Percentiles rank a stretch among this genome's conserved stretches.
Conservation (phyloP, 2,113 vertebrate species). For the Hippolais icterina region DNA sequence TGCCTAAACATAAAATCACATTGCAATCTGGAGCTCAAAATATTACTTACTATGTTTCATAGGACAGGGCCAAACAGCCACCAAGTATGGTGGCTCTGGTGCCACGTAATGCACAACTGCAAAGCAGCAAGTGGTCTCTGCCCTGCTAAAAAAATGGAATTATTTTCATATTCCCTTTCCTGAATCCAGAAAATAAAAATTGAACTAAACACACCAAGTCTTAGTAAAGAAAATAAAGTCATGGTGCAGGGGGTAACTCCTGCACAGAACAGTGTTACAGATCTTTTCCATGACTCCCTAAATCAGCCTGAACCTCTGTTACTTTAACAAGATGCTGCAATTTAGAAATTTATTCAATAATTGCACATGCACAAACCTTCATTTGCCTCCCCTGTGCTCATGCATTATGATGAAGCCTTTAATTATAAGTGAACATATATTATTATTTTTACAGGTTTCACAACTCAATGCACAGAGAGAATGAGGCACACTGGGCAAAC, state of each 20-base stretch:
- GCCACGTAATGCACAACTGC: neutral
- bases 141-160: neutral
- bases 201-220: neutral
- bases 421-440: neutral
- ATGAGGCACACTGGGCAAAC: neutral
- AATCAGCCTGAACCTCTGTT: neutral
- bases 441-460: constrained; percentile 14
- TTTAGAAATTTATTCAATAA: constrained; percentile 41
- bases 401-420: neutral
- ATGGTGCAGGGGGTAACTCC: neutral
- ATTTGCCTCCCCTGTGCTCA: neutral
- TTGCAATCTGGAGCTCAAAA: neutral
- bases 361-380: neutral
- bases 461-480: neutral
- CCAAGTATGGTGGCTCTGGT: neutral
- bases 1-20: neutral
- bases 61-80: neutral
- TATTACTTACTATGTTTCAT: neutral
- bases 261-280: neutral
- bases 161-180: neutral
- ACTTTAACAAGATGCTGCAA: constrained; percentile 4
- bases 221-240: neutral
- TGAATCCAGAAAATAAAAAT: neutral
- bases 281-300: neutral
- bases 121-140: neutral